A percentile compares a stretch with the other conserved stretches of the same genome.
These are phyloP conservation scores for Pyrochroa serraticornis DNA, from an alignment of 2,888 invertebrate genomes.

Conservation along the genomic window DNA sequence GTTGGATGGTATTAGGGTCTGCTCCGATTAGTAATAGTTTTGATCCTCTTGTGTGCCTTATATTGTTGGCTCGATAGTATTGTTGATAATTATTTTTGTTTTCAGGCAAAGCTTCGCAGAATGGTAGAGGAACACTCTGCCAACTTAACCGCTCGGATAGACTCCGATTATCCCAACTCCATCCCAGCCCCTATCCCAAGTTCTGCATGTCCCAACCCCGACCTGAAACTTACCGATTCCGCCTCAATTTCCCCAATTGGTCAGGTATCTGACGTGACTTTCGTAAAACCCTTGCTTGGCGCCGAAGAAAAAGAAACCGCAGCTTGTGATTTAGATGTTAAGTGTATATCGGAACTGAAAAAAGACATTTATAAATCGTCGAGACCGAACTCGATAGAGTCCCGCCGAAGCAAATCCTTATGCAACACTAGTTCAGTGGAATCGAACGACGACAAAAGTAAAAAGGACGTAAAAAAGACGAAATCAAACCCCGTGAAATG, in stretches of 20 bases:
- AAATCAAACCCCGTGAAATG: constrained; percentile 48
- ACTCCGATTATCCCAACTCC: constrained; percentile 52
- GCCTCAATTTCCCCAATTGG: constrained; percentile 33
- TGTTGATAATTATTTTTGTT: constrained; percentile 21
- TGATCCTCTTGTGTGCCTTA: background rate
- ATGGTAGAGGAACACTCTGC: constrained; percentile 86
- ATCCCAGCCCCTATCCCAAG: constrained; percentile 47
- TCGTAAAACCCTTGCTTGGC: constrained; percentile 36
- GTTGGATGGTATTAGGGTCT: no score
- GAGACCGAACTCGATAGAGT: constrained; percentile 46
- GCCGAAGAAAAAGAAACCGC: constrained; percentile 38
- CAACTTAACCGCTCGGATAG: constrained; percentile 54
- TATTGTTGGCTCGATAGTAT: no score
- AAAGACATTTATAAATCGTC: constrained; percentile 41
- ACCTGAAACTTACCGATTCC: constrained; percentile 42
- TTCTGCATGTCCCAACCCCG: constrained; percentile 42
- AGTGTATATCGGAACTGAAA: constrained; percentile 38
- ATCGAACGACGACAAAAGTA: constrained; percentile 43
- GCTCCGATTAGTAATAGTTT: background rate
- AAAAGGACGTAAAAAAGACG: constrained; percentile 50
- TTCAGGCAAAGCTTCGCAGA: constrained; percentile 64
- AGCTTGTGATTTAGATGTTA: constrained; percentile 42
- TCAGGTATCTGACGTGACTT: constrained; percentile 30
- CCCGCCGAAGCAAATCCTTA: constrained; percentile 49
- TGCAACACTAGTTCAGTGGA: constrained; percentile 49